A percentile compares a stretch with the other conserved stretches of the same genome.
Conservation (phyloP, 2,797 vertebrate species). For the Chelidonichthys spinosus region DNA sequence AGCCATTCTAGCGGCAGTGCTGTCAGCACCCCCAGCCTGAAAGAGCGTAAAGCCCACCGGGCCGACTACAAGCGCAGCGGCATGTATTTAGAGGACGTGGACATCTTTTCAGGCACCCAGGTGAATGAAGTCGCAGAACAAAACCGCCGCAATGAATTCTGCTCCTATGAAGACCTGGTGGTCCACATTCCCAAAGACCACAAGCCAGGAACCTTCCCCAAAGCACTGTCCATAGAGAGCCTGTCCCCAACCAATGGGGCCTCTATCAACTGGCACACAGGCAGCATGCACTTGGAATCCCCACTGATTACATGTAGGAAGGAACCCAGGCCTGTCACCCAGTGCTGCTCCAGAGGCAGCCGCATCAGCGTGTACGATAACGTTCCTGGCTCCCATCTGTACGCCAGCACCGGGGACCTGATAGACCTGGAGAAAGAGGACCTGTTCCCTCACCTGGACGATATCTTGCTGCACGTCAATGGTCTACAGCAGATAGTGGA, state of each 20-base stretch:
- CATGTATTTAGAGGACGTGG: slow-evolving; percentile 96
- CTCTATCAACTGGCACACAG: slow-evolving; percentile 88
- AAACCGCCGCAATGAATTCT: slow-evolving; percentile 90
- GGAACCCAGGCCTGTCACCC: slow-evolving; percentile 84
- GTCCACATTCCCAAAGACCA: slow-evolving; percentile 98
- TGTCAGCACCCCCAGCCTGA: slow-evolving; percentile 87
- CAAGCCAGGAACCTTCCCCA: slow-evolving; percentile 98
- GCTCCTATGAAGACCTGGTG: slow-evolving; percentile 94
- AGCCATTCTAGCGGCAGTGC: slow-evolving; percentile 87
- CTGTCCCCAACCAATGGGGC: slow-evolving; percentile 88
- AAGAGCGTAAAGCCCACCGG: slow-evolving; percentile 87
- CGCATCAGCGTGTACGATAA: slow-evolving; percentile 98
- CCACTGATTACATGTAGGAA: slow-evolving; percentile 79
- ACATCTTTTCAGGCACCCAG: slow-evolving; percentile 87
- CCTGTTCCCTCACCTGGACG: slow-evolving; percentile 93
- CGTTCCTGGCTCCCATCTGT: slow-evolving; percentile 94
- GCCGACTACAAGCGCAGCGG: slow-evolving; percentile 91
- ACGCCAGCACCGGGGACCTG: slow-evolving; percentile 96
- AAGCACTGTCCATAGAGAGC: slow-evolving; percentile 98
- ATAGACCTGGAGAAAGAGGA: slow-evolving; percentile 95
- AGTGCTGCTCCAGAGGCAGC: slow-evolving; percentile 91
- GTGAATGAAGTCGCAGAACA: slow-evolving; percentile 83
- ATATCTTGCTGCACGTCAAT: slow-evolving; percentile 93
- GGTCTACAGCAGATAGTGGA: slow-evolving; percentile 95
- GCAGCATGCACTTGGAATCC: slow-evolving; percentile 84